phyloP scores from a whole-genome alignment of 2,888 invertebrate species.

The Hemithea aestivaria region DNA sequence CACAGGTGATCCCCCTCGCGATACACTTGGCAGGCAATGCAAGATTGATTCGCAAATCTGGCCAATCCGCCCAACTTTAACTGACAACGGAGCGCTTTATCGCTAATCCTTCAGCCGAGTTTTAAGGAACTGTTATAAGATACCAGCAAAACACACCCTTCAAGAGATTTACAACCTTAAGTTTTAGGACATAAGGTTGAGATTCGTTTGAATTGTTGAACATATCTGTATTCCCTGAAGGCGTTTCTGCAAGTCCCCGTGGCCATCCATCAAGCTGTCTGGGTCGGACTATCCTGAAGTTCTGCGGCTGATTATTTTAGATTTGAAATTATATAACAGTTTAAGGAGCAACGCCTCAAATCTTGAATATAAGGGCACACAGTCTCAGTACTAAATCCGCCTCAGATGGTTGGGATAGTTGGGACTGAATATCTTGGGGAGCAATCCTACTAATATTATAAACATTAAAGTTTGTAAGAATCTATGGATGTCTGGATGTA shows the following conservation, averaged over 20 bases:
- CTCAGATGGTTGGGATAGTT: too few relatives aligned
- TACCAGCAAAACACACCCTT: slow-evolving; percentile 21
- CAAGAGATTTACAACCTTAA: slow-evolving; percentile 14
- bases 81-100: slow-evolving; percentile 29
- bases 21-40: slow-evolving; percentile 22
- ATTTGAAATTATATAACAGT: slow-evolving; percentile 14
- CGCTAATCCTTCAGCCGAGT: slow-evolving; percentile 33
- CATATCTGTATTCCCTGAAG: slow-evolving; percentile 14
- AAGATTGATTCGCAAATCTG: slow-evolving; percentile 32
- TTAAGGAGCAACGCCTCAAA: too few relatives aligned
- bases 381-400: too few relatives aligned
- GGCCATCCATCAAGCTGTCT: slow-evolving; percentile 38
- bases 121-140: slow-evolving; percentile 25
- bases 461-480: too few relatives aligned
- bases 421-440: too few relatives aligned
- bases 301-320: slow-evolving; percentile 30
- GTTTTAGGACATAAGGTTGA: slow-evolving; percentile 16
- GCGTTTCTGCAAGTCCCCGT: slow-evolving; percentile 31
- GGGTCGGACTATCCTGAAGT: slow-evolving; percentile 31
- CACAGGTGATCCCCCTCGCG: slow-evolving; percentile 1
- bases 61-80: slow-evolving; percentile 27
- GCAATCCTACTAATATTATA: too few relatives aligned
- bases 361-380: too few relatives aligned
- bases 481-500: too few relatives aligned
- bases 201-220: slow-evolving; percentile 5